These are phyloP conservation scores for Drosophila maculinotata DNA, from an alignment of 2,888 invertebrate species.

Conservation along the genomic window DNA sequence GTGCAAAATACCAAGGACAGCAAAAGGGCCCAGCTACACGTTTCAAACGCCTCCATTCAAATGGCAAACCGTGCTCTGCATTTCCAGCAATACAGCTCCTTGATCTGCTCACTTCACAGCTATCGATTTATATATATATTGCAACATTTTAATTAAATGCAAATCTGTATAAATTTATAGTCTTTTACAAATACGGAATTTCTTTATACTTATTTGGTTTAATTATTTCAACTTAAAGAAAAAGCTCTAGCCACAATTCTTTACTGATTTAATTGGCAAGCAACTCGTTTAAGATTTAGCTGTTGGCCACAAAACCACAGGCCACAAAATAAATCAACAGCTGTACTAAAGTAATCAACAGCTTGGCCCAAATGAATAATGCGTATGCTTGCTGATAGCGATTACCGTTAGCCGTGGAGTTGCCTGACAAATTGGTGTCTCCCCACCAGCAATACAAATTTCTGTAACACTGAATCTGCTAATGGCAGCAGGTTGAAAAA, in stretches of 20 bases:
- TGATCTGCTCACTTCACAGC: neutral
- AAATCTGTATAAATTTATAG: neutral
- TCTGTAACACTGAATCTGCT: constrained; percentile 12
- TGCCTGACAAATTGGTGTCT: constrained; percentile 33
- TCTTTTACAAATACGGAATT: too few relatives aligned
- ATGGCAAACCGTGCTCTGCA: constrained; percentile 23
- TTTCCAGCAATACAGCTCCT: constrained; percentile 10
- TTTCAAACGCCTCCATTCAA: constrained; percentile 14
- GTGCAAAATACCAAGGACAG: constrained; percentile 53
- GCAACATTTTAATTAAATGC: constrained; percentile 6
- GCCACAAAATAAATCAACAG: constrained; percentile 49
- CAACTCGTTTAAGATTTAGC: constrained; percentile 13
- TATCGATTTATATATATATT: constrained; percentile 23
- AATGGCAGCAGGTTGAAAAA: constrained; percentile 24
- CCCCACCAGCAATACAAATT: constrained; percentile 22
- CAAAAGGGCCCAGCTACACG: constrained; percentile 18
- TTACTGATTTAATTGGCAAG: constrained; percentile 24
- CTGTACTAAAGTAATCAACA: constrained; percentile 53
- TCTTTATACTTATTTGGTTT: neutral
- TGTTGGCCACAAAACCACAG: constrained; percentile 21
- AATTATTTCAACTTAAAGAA: neutral
- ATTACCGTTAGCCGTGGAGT: constrained; percentile 1
- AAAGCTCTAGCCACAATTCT: neutral
- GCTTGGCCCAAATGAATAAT: constrained; percentile 50
- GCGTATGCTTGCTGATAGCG: constrained; percentile 24